Conservation (phyloP, 2,113 vertebrate species). For the Lichenostomus cassidix region DNA sequence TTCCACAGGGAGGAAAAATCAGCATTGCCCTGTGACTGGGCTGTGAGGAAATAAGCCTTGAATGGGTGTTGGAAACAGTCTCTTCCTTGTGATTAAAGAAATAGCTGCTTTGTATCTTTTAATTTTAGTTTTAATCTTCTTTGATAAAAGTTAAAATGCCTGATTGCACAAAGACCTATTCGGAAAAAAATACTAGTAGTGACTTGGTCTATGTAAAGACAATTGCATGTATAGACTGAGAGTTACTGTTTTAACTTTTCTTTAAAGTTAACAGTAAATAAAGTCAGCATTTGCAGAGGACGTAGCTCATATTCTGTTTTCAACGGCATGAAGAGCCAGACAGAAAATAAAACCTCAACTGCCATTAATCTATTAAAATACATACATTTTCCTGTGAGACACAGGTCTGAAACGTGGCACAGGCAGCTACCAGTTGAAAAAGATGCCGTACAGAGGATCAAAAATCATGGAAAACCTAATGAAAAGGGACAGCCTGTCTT, state of each 20-base stretch:
- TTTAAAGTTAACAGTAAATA: not conserved
- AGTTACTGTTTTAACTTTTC: not conserved
- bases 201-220: not conserved
- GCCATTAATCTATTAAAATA: not conserved
- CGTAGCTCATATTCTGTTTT: not conserved
- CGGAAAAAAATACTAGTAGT: not conserved
- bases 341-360: not conserved
- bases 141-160: not conserved
- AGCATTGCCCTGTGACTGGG: rapidly evolving
- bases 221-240: too few relatives aligned
- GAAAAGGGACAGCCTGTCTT: conserved; percentile 48
- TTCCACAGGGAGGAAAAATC: not conserved
- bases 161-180: not conserved
- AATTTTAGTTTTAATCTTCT: not conserved
- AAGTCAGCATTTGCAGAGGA: not conserved
- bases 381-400: rapidly evolving
- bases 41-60: not conserved
- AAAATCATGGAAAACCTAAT: not conserved
- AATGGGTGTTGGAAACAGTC: not conserved
- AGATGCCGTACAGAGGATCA: not conserved
- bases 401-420: rapidly evolving
- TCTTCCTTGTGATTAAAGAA: not conserved
- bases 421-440: not conserved
- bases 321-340: not conserved
- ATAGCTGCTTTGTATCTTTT: not conserved